Evolutionary conservation across 2,113 vertebrate species (phyloP), one percentile per base, ranked within the genome.

Genomic region (Ptilonorhynchus violaceus): DNA sequence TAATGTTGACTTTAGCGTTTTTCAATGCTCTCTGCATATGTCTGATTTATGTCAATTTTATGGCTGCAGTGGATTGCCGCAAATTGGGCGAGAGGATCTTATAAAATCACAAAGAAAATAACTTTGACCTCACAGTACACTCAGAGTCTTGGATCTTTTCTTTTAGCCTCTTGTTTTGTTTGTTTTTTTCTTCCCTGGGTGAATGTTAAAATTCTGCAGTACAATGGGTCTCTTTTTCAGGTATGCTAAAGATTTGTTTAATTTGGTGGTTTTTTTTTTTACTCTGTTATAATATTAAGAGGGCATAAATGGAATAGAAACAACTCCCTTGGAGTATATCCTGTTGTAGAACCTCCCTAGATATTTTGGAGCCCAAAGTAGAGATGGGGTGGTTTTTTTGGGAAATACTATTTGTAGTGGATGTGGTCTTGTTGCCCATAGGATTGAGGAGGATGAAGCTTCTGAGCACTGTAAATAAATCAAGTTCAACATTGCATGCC

Each of bases 31-130:
- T 67, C 37, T 6, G 1, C 11, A 12, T 79, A 42, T 25, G 7
- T 83, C 68, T 96, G 70, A 85, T 93, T 93, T 92, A 93, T 59
- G 66, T 73, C 30, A 14, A 14, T 92, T 96, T 89, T 94, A 85
- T 33, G 46, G 52, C 69, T 76, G 33, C 37, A 59, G 58, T 47
- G 64, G 73, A 77, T 82, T 89, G 67, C 35, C 76, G 85, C 83
- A 95, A 89, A 33, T 7, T 47, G 60, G 30, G 28, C 27, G 11
- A 11, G 3, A 28, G 9, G 16, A 56, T 25, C 46, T 67, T 81
- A 23, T 15, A 64, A 91, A 95, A 81, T 42, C 11, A 21, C 27
- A 44, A 35, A 82, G 44, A 67, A 80, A 93, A 82, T 37, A 63
- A 23, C 39, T 75, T 85, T 44, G 69, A 37, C 55, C 47, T 88